A percentile compares a stretch with the other conserved stretches of the same genome.
Conservation (phyloP, 1,140 invertebrate genomes). For the Pteromalus puparum region DNA sequence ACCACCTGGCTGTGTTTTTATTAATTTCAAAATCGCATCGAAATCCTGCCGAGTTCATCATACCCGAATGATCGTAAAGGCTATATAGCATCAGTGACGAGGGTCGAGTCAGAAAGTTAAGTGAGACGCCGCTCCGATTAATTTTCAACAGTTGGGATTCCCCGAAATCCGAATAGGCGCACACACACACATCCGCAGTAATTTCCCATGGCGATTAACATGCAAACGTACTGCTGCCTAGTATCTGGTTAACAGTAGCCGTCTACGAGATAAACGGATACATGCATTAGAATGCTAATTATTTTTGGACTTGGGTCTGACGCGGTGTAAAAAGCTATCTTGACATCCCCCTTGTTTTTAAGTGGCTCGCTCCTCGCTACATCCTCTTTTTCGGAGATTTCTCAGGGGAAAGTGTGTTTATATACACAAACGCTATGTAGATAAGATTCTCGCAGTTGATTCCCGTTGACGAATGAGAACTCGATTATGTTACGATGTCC, state of each 20-base stretch:
- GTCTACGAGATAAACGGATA: conserved; percentile 24
- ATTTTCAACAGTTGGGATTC: not conserved
- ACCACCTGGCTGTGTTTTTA: too few relatives aligned
- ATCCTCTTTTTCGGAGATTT: too few relatives aligned
- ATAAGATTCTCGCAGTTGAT: not conserved
- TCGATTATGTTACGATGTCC: not conserved
- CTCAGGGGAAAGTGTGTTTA: too few relatives aligned
- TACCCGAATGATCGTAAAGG: too few relatives aligned
- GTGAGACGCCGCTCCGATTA: not conserved
- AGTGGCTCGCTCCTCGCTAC: too few relatives aligned
- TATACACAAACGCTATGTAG: too few relatives aligned
- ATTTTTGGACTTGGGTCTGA: not conserved
- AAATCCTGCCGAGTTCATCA: too few relatives aligned
- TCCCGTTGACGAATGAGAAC: not conserved
- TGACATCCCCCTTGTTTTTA: not conserved
- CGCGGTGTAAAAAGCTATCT: not conserved
- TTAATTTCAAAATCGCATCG: too few relatives aligned
- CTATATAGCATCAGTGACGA: too few relatives aligned
- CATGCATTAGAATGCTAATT: conserved; percentile 38
- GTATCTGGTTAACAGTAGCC: not conserved
- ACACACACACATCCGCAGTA: not conserved
- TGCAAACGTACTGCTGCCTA: not conserved
- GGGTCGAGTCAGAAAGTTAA: too few relatives aligned
- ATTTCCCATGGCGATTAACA: conserved; percentile 35
- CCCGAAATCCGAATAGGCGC: not conserved